Base-by-base conservation (phyloP, 2,888 invertebrate species). In the Hypselothyrea guttata region DNA sequence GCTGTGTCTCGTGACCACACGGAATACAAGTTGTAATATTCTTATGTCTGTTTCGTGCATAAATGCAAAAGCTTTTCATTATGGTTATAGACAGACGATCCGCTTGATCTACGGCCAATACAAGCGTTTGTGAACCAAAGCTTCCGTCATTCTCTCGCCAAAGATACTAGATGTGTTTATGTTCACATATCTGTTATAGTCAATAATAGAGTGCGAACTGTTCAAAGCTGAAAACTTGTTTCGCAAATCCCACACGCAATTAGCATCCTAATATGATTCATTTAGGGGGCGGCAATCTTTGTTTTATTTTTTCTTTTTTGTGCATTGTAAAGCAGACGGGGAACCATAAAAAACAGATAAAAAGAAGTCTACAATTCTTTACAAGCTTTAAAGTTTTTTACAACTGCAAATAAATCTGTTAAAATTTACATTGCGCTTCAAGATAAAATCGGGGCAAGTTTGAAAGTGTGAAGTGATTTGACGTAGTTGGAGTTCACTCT, bases 201-300 rank as follows among this genome's bases (percentile, higher is more conserved):
- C 22, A 30, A 15, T 28, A 60, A 47, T 38, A 28, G 18, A 55
- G 58, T 54, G 54, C 13, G 9, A 53, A 34, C 34, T 41, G 45
- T 46, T 46, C 46, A 35, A 34, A 38, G 31, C 15, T 56, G 40
- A 45, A 22, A 56, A 68, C 69, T 37, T 12, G 49, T 48, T 71
- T 16, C 12, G 1, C 40, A 42, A 2, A 61, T 68, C 74, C 69
- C 69, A 70, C 73, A 41, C 69, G 44, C 57, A 62, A 62, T 73
- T 70, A 68, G 12, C 69, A 72, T 40, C 30, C 13, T 4, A 34
- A 34, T 44, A 38, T 49, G 37, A 45, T 38, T 57, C 15, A 51
- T 37, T 31, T 34, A 13, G 49, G 34, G 28, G 31, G 37, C 34
- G 27, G 35, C 34, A 34, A n/a, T 27, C 48, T 46, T n/a, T 27